These are phyloP conservation scores for Leucophenga maculata DNA, from an alignment of 2,888 invertebrate species.

Conservation along the genomic window DNA sequence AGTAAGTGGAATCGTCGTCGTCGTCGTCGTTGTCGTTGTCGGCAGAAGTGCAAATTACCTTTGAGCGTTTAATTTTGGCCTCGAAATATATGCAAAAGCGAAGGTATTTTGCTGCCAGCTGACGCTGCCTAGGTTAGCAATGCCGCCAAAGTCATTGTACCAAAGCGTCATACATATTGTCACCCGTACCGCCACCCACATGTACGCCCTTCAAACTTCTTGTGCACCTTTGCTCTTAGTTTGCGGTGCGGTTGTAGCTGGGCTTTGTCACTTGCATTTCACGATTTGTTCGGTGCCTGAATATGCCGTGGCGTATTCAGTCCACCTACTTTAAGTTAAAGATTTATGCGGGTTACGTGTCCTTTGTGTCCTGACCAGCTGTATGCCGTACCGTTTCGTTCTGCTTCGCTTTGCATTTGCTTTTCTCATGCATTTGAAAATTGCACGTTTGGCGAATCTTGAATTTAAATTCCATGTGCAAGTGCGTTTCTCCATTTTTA, in stretches of 20 bases:
- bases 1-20: slow-evolving; percentile 12
- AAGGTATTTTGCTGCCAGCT: background rate
- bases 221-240: background rate
- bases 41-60: slow-evolving; percentile 38
- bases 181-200: background rate
- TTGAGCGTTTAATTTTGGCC: slow-evolving; percentile 36
- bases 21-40: slow-evolving; percentile 19
- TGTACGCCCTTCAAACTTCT: background rate
- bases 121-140: background rate
- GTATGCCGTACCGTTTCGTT: no score
- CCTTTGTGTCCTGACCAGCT: no score
- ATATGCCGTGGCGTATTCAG: background rate
- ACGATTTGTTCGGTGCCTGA: background rate
- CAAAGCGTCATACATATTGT: background rate
- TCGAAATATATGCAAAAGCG: slow-evolving; percentile 21
- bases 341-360: no score
- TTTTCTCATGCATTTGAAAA: no score
- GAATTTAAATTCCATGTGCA: no score
- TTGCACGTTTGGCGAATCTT: no score
- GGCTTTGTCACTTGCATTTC: background rate
- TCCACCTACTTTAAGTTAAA: no score
- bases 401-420: no score
- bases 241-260: background rate
- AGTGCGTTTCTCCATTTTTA: no score
- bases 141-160: background rate